These are phyloP conservation scores for Drosophila pallidifrons DNA, from an alignment of 1,140 invertebrate species.

Conservation along the genomic window DNA sequence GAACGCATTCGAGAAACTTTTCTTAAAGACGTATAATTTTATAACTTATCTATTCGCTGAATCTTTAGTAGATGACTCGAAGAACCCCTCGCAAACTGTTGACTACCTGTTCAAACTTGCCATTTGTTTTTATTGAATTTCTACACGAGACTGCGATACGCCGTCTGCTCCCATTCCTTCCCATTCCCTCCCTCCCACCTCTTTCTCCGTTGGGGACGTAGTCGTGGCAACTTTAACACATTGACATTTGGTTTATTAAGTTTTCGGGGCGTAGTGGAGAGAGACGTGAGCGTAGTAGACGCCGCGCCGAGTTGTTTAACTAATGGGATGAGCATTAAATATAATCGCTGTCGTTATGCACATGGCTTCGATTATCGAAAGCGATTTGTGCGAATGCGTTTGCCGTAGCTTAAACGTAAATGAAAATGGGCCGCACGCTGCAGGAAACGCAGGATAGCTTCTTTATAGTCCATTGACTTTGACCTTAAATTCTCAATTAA, in stretches of 20 bases:
- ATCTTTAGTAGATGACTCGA: background rate
- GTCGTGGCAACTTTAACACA: constrained; percentile 61
- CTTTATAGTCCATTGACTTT: constrained; percentile 43
- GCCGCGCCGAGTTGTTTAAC: constrained; percentile 42
- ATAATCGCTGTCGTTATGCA: constrained; percentile 69
- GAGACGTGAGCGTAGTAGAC: constrained; percentile 10
- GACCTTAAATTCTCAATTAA: constrained; percentile 57
- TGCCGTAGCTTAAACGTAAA: background rate
- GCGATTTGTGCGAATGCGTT: constrained; percentile 19
- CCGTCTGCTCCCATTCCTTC: constrained; percentile 16
- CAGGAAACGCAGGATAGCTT: background rate
- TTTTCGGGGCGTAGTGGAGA: constrained; percentile 12
- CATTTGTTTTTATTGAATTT: constrained; percentile 69
- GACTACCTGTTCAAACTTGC: constrained; percentile 37
- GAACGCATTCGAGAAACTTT: background rate
- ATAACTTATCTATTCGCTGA: background rate
- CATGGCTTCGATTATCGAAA: constrained; percentile 66
- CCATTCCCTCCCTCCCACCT: background rate
- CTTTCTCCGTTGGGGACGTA: no score
- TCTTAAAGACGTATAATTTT: background rate
- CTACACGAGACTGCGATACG: constrained; percentile 56
- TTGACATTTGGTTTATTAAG: constrained; percentile 69
- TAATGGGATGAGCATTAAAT: constrained; percentile 69
- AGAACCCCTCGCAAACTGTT: constrained; percentile 60
- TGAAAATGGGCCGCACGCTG: background rate